Conservation (phyloP, 2,113 vertebrate species). For the Gasterosteus nipponicus region DNA sequence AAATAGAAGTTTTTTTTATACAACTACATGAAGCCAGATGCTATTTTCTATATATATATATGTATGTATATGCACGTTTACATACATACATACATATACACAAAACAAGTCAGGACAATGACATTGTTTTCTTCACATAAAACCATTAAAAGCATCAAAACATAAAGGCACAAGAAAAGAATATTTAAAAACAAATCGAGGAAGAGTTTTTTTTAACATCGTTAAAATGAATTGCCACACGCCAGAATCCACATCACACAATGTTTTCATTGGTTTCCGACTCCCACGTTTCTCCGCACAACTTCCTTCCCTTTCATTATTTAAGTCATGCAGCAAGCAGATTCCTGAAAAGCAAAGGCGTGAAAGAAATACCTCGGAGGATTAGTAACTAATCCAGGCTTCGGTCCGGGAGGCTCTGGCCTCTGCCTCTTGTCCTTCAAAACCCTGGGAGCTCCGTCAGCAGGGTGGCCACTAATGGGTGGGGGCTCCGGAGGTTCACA, state of each 20-base stretch:
- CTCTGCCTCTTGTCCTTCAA: constrained; percentile 70
- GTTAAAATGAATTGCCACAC: constrained; percentile 17
- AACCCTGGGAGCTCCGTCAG: constrained; percentile 58
- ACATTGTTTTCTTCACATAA: not conserved
- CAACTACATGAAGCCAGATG: constrained; percentile 7
- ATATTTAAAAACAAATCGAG: not conserved
- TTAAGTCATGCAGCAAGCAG: constrained; percentile 55
- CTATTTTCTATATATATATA: not conserved
- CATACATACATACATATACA: too few species aligned
- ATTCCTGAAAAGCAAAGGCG: constrained; percentile 66
- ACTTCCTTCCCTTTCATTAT: constrained; percentile 49
- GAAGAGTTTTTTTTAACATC: constrained; percentile 14
- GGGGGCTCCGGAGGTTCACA: constrained; percentile 50
- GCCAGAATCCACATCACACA: constrained; percentile 8
- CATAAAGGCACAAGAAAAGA: too few species aligned
- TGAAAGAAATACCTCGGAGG: constrained; percentile 68
- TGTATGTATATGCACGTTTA: too few species aligned
- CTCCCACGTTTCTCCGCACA: constrained; percentile 30
- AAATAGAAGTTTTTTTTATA: constrained; percentile 15
- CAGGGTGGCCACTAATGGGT: constrained; percentile 68
- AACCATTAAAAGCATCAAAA: too few species aligned
- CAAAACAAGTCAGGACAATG: constrained; percentile 15
- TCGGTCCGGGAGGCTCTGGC: constrained; percentile 63
- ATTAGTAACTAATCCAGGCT: constrained; percentile 77
- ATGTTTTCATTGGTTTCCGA: constrained; percentile 44